phyloP scores from a whole-genome alignment of 2,113 vertebrate species.

The Campylorhamphus procurvoides region DNA sequence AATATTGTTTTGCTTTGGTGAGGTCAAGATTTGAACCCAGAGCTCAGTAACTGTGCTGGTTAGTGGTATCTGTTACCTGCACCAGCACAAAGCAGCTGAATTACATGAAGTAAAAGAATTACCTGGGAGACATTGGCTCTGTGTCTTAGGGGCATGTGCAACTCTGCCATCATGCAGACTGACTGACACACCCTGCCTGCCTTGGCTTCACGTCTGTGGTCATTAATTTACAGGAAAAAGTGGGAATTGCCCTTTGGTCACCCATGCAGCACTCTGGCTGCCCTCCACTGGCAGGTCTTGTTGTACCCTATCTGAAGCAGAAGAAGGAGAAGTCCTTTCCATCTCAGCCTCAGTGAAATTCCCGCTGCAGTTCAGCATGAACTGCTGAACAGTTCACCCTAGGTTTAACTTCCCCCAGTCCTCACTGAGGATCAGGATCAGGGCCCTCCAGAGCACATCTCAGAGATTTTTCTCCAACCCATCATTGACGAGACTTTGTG shows the following conservation, averaged over 20 bases:
- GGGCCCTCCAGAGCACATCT: neutral
- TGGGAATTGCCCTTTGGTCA: neutral
- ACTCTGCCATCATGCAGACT: neutral
- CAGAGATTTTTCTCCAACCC: neutral
- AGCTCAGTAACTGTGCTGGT: neutral
- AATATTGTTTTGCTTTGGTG: neutral
- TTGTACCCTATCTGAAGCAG: neutral
- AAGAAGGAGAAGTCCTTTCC: neutral
- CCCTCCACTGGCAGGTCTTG: neutral
- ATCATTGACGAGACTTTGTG: neutral
- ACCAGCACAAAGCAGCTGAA: neutral
- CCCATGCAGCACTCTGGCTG: neutral
- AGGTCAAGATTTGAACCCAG: neutral
- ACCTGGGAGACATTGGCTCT: neutral
- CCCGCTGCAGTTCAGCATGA: neutral
- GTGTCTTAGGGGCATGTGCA: accelerated
- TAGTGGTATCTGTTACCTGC: neutral
- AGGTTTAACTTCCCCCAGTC: neutral
- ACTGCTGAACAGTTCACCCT: neutral
- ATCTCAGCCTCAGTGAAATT: neutral
- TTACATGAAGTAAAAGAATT: neutral
- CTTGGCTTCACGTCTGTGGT: neutral
- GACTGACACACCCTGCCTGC: neutral
- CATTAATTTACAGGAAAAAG: neutral
- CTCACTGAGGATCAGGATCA: neutral